Conservation (phyloP, 2,888 invertebrate genomes). For the Cenopis cana region DNA sequence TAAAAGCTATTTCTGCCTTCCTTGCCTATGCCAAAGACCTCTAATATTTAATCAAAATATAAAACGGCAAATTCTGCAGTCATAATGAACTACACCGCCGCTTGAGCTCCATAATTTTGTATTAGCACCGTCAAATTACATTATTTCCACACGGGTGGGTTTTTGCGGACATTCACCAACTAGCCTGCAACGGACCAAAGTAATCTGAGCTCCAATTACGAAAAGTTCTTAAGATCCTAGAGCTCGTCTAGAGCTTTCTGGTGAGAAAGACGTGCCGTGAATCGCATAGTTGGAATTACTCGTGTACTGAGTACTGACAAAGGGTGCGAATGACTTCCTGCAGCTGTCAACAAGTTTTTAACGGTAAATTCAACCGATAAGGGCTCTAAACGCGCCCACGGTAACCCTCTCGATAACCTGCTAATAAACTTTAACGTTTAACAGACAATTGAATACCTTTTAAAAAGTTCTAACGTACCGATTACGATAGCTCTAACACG, state of each 20-base stretch:
- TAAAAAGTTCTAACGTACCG: slow-evolving; percentile 1
- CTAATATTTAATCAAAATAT: slow-evolving; percentile 25
- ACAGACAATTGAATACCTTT: too few relatives aligned
- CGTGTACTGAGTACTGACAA: slow-evolving; percentile 30
- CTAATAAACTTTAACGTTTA: too few relatives aligned
- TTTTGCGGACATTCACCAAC: slow-evolving; percentile 4
- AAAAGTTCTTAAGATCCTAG: not conserved
- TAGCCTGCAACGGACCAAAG: not conserved
- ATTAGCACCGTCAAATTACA: slow-evolving; percentile 34
- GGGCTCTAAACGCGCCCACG: not conserved
- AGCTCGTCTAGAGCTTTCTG: not conserved
- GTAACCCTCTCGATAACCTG: not conserved
- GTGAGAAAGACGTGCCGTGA: not conserved
- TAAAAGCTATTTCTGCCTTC: not conserved
- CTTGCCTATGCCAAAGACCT: slow-evolving; percentile 1
- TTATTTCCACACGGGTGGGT: slow-evolving; percentile 26
- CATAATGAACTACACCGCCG: slow-evolving; percentile 5
- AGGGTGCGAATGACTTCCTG: slow-evolving; percentile 37
- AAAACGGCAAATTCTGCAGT: slow-evolving; percentile 22
- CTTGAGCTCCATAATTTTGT: slow-evolving; percentile 33
- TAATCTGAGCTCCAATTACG: not conserved
- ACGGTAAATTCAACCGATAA: slow-evolving; percentile 1
- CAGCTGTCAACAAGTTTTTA: slow-evolving; percentile 26
- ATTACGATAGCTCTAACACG: slow-evolving; percentile 23
- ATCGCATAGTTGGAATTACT: not conserved